Conservation (phyloP, 2,888 invertebrate genomes). For the Acronicta psi region DNA sequence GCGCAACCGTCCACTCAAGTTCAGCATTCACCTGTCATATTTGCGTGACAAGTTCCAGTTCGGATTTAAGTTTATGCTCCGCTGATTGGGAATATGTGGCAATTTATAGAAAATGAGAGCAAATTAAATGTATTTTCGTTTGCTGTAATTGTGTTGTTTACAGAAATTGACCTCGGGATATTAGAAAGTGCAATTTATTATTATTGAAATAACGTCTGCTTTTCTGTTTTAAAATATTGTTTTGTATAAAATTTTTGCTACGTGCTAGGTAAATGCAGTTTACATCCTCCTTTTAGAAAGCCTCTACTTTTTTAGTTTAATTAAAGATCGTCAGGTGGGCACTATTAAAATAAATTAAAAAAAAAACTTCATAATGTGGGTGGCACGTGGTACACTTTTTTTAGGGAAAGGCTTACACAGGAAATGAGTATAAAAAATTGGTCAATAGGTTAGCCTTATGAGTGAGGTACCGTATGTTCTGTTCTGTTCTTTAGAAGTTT, state of each 20-base stretch:
- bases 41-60: constrained; percentile 49
- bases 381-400: constrained; percentile 71
- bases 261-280: background rate
- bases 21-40: constrained; percentile 69
- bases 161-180: constrained; percentile 3
- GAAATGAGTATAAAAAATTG: constrained; percentile 60
- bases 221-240: background rate
- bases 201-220: background rate
- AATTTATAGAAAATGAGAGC: constrained; percentile 15
- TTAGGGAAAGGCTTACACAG: constrained; percentile 56
- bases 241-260: background rate
- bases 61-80: constrained; percentile 24
- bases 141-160: constrained; percentile 11
- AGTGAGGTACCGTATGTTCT: constrained; percentile 51
- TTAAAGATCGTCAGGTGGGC: constrained; percentile 60
- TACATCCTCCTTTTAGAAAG: constrained; percentile 14
- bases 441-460: constrained; percentile 68
- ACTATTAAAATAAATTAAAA: constrained; percentile 47
- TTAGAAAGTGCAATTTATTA: background rate
- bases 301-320: constrained; percentile 3
- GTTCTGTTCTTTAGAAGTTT: constrained; percentile 11
- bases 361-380: constrained; percentile 46
- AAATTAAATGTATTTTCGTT: constrained; percentile 12
- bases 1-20: constrained; percentile 56
- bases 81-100: constrained; percentile 23